Conservation (phyloP, 2,888 invertebrate genomes). For the Graphium colonna region DNA sequence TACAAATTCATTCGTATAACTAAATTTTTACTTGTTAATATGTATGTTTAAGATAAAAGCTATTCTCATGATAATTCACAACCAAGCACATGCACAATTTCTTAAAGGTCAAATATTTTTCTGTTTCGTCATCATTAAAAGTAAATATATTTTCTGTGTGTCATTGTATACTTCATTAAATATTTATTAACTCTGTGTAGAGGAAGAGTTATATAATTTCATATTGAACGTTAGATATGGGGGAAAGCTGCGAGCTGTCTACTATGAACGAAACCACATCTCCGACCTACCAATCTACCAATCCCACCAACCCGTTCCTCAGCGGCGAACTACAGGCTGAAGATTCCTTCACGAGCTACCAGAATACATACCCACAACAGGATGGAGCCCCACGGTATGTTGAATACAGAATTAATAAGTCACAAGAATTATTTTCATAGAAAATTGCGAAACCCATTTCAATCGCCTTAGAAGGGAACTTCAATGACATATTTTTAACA, state of each 20-base stretch:
- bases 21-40: too few relatives aligned
- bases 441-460: too few relatives aligned
- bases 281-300: conserved; percentile 75
- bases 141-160: too few relatives aligned
- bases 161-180: conserved; percentile 10
- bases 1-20: too few relatives aligned
- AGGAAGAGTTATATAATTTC: conserved; percentile 23
- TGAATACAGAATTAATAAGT: too few relatives aligned
- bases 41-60: too few relatives aligned
- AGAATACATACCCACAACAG: conserved; percentile 71
- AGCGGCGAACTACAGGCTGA: conserved; percentile 74
- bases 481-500: too few relatives aligned
- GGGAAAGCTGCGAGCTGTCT: conserved; percentile 81
- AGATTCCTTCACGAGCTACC: conserved; percentile 78
- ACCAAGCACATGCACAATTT: neutral
- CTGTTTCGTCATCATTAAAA: too few relatives aligned
- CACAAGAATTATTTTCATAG: neutral
- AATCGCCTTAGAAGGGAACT: too few relatives aligned
- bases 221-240: conserved; percentile 43
- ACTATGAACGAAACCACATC: conserved; percentile 77
- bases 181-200: conserved; percentile 23
- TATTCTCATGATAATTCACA: neutral
- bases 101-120: too few relatives aligned
- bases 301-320: conserved; percentile 76
- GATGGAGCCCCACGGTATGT: conserved; percentile 69